Evolutionary conservation across 2,888 invertebrate species (phyloP), one percentile per base, ranked within the genome.

Genomic region (Pyrocoelia pectoralis): DNA sequence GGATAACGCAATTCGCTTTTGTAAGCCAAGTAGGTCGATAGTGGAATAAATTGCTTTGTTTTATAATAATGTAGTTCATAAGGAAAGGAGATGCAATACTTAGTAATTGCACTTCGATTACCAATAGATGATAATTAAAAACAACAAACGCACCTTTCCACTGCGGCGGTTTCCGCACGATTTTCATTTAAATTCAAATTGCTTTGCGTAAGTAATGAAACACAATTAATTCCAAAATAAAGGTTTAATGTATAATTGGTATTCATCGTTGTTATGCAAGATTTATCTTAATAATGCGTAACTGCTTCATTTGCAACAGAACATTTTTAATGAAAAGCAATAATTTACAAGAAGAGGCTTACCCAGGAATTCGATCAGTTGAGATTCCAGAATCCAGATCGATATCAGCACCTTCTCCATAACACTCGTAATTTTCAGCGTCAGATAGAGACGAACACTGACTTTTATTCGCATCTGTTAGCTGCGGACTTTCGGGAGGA

Each of bases 351-450:
- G n/a, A n/a, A n/a, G n/a, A n/a, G n/a, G n/a, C n/a, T 70, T 63
- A 72, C 71, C 70, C 62, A 50, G 64, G 66, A 53, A 51, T 70
- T 58, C 73, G 67, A 62, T 76, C 77, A 24, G 69, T 72, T n/a
- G 73, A 70, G 19, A 77, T 76, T 13, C 74, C 76, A 6, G 76
- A 73, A 62, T 79, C 79, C 52, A 76, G 68, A 72, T 88, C 88
- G 13, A 83, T 83, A 67, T 88, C 87, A 13, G 82, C 88, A 60
- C 83, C 85, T 54, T 74, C 76, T 1, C 90, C 91, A 74, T 89
- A 90, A 80, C 93, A 92, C 79, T 93, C 93, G 81, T 89, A 93
- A 80, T 90, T 92, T 79, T 93, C 93, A 9, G 89, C 90, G 74
- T 92, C 92, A 2, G 92, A 92, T 70, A 92, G 84, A 60, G 85